phyloP scores from a whole-genome alignment of 2,888 invertebrate species.

The Zygothrica quintamaculata region DNA sequence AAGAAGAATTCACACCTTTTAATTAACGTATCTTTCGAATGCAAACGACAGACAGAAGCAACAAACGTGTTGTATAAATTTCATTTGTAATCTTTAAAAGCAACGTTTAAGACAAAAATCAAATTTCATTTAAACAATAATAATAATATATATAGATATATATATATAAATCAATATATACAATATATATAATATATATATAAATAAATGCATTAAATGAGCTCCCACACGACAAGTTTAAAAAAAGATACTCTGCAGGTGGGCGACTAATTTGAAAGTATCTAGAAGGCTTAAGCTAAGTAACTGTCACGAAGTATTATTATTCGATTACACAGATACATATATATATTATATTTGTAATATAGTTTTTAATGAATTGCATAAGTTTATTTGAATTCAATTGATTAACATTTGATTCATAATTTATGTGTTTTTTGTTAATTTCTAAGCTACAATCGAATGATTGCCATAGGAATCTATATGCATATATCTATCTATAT shows the following conservation, averaged over 20 bases:
- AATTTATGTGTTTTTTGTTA: slow-evolving; percentile 37
- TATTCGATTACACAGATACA: too few relatives aligned
- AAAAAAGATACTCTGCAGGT: slow-evolving; percentile 1
- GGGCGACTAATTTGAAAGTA: not conserved
- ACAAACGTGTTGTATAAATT: slow-evolving; percentile 1
- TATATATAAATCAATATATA: too few relatives aligned
- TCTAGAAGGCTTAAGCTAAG: too few relatives aligned
- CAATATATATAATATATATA: too few relatives aligned
- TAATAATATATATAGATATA: too few relatives aligned
- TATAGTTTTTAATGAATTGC: slow-evolving; percentile 23
- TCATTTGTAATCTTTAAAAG: not conserved
- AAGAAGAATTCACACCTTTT: too few relatives aligned
- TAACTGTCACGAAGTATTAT: slow-evolving; percentile 23
- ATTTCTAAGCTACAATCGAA: slow-evolving; percentile 4
- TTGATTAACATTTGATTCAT: slow-evolving; percentile 58
- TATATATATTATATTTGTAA: too few relatives aligned
- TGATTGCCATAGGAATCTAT: too few relatives aligned
- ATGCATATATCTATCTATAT: too few relatives aligned
- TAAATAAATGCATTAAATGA: not conserved
- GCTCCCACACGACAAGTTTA: slow-evolving; percentile 1
- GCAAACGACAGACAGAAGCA: not conserved
- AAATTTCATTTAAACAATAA: not conserved
- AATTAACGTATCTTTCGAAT: not conserved
- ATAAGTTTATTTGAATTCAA: slow-evolving; percentile 38
- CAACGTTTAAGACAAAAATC: not conserved